Conservation (phyloP, 2,797 vertebrate genomes). For the Coregonus suidteri region DNA sequence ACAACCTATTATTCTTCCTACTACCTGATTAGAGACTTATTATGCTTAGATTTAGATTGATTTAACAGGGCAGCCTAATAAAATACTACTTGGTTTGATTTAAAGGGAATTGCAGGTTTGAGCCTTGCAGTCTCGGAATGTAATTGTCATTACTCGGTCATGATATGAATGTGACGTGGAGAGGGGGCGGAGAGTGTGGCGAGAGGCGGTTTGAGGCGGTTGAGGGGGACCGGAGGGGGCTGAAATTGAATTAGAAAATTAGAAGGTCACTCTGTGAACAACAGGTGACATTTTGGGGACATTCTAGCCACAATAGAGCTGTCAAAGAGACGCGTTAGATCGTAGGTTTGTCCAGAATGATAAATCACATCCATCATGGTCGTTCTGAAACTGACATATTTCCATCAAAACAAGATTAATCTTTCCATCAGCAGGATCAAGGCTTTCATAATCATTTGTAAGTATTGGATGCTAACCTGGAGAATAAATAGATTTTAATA, state of each 20-base stretch:
- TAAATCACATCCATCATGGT: constrained; percentile 88
- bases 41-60: constrained; percentile 99
- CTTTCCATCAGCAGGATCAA: constrained; percentile 82
- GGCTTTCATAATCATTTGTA: constrained; percentile 82
- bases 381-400: constrained; percentile 80
- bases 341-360: constrained; percentile 86
- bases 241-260: constrained; percentile 79
- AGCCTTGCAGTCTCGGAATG: constrained; percentile 80
- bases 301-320: constrained; percentile 74
- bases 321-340: constrained; percentile 66
- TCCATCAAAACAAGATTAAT: constrained; percentile 94
- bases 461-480: constrained; percentile 81
- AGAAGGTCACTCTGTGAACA: constrained; percentile 76
- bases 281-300: constrained; percentile 89
- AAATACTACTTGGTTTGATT: constrained; percentile 95
- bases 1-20: constrained; percentile 99
- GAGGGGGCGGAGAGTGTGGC: constrained; percentile 37
- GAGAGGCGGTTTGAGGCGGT: constrained; percentile 20
- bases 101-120: constrained; percentile 94
- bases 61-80: constrained; percentile 97
- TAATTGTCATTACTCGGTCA: constrained; percentile 85
- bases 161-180: constrained; percentile 62
- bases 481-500: constrained; percentile 65
- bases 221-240: constrained; percentile 35
- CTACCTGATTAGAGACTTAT: constrained; percentile 99